Base-by-base conservation (phyloP, 2,113 vertebrate species). In the Corapipo altera region DNA sequence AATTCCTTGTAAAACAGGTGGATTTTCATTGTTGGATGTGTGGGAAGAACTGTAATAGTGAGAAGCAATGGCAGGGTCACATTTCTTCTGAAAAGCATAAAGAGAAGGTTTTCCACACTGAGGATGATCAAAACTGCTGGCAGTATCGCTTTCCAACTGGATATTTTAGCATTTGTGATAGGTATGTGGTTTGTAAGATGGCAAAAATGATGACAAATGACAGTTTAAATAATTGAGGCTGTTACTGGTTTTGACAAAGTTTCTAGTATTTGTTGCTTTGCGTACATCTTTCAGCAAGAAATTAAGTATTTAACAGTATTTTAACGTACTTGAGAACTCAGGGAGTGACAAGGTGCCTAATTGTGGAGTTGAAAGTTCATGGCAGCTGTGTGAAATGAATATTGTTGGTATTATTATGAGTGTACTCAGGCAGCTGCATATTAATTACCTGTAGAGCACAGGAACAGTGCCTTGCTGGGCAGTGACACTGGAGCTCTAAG, bases 21-120 rank as follows among this genome's bases (percentile, higher is more conserved):
- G 99, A 99, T 88, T 99, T 99, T 75, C 99, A 99, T 95, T 99
- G 99, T 93, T 99, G 99, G 99, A 98, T 99, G 96, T 99, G 99
- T 89, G 99, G 99, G 79, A 99, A 99, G 96, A 99, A 99, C 98
- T 99, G 99, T 95, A 99, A 99, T 96, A 99, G 99, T 12, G 99
- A 99, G 93, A 99, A 99, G 95, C 99, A 99, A 97, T 99, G 99
- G 99, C 99, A 99, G 96, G 99, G 99, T 97, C 99, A 99, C 94
- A 99, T 99, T 97, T 99, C 99, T 22, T 99, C 99, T 3, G 99
- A 99, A 91, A 99, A 99, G 97, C 99, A 99, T 98, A 99, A 99
- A 92, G 99, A 99, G 85, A 98, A 99, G 88, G 98, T 99, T 91
- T 99, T 99, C 96, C 99, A 99, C 97, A 99, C 99, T 0, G 99